phyloP scores from a whole-genome alignment of 2,113 vertebrate genomes.

The Perca flavescens region DNA sequence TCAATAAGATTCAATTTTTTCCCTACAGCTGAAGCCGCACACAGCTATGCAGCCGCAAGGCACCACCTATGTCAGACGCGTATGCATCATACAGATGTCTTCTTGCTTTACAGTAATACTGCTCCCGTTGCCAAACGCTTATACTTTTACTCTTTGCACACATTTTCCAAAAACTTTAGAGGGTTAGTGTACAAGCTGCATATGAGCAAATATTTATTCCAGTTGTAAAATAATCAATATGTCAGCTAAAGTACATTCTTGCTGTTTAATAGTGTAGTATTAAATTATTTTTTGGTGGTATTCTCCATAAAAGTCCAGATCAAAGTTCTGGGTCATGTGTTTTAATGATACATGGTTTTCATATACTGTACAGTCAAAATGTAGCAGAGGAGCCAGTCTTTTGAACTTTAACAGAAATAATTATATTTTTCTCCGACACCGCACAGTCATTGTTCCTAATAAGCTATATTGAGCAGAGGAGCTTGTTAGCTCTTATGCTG shows the following conservation, averaged over 20 bases:
- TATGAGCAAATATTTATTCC: constrained; percentile 21
- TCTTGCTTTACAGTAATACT: not conserved
- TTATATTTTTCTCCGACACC: constrained; percentile 41
- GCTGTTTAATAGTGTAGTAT: constrained; percentile 23
- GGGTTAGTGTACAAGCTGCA: not conserved
- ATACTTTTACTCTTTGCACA: not conserved
- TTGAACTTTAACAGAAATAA: constrained; percentile 59
- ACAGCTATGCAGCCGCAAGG: constrained; percentile 33
- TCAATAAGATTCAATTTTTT: constrained; percentile 42
- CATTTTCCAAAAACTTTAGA: not conserved
- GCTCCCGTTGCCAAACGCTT: constrained; percentile 14
- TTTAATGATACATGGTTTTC: constrained; percentile 57
- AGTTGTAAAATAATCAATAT: constrained; percentile 34
- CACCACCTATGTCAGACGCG: constrained; percentile 24
- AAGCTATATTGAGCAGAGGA: constrained; percentile 34
- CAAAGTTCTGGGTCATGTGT: constrained; percentile 27
- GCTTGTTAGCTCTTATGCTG: constrained; percentile 19
- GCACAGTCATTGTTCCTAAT: constrained; percentile 57
- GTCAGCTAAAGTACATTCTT: constrained; percentile 26
- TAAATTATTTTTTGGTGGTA: constrained; percentile 6
- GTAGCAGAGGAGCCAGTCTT: constrained; percentile 43
- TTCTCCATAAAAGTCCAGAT: constrained; percentile 37
- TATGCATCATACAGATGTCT: constrained; percentile 19
- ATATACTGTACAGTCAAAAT: constrained; percentile 46
- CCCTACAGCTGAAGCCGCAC: constrained; percentile 3